Evolutionary conservation across 2,888 invertebrate genomes (phyloP).

Genomic region (Ophion costatus): DNA sequence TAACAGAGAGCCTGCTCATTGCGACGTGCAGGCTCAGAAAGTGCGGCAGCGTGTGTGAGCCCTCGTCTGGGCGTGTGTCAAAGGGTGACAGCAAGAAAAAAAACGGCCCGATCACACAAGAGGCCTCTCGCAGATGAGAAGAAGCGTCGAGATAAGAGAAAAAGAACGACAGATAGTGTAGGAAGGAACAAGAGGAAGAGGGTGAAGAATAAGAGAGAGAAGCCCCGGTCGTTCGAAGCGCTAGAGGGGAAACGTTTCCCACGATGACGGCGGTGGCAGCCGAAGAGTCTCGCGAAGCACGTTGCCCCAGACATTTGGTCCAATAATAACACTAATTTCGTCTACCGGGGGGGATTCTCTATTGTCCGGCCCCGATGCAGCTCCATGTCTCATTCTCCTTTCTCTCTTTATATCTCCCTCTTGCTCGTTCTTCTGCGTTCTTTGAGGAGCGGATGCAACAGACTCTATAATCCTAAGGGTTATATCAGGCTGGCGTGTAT

Average conservation of each 20-base stretch:
- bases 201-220: conserved; percentile 24
- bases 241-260: conserved; percentile 74
- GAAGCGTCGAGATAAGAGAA: conserved; percentile 34
- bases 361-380: conserved; percentile 76
- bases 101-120: conserved; percentile 39
- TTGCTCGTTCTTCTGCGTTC: conserved; percentile 44
- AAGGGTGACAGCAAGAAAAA: conserved; percentile 44
- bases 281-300: conserved; percentile 62
- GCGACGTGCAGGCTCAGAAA: conserved; percentile 37
- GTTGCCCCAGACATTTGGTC: conserved; percentile 81
- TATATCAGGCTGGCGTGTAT: conserved; percentile 57
- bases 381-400: conserved; percentile 57
- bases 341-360: conserved; percentile 80
- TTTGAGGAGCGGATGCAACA: conserved; percentile 64
- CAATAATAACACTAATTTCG: conserved; percentile 83
- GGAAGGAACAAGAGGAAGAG: conserved; percentile 40
- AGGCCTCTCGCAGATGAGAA: conserved; percentile 20
- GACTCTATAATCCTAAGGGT: conserved; percentile 66
- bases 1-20: conserved; percentile 49
- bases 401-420: conserved; percentile 30
- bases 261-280: conserved; percentile 70
- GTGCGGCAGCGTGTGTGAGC: conserved; percentile 26
- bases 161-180: conserved; percentile 63
- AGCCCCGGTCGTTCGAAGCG: conserved; percentile 51
- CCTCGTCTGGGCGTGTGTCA: conserved; percentile 17